A percentile compares a stretch with the other conserved stretches of the same genome.
Conservation (phyloP, 1,140 invertebrate species). For the Cydia strobilella region DNA sequence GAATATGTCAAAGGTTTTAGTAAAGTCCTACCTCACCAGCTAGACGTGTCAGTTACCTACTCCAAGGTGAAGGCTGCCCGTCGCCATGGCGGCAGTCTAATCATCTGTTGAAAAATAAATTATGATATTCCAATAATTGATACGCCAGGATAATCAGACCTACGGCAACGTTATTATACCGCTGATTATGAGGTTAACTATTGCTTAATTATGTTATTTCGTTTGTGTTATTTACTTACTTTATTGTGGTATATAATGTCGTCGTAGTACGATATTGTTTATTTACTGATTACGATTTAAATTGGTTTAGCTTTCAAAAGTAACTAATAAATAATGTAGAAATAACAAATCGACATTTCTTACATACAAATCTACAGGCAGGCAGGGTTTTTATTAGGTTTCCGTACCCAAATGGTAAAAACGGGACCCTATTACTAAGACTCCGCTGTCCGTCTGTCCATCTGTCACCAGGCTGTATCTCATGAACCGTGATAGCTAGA, state of each 20-base stretch:
- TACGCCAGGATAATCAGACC: not conserved
- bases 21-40: slow-evolving; percentile 38
- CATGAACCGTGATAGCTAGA: too few relatives aligned
- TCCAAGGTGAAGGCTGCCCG: slow-evolving; percentile 54
- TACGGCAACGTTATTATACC: not conserved
- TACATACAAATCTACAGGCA: not conserved
- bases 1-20: slow-evolving; percentile 27
- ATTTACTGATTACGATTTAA: not conserved
- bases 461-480: too few relatives aligned
- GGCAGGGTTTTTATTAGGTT: too few relatives aligned
- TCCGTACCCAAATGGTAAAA: too few relatives aligned
- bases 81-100: slow-evolving; percentile 31
- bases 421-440: too few relatives aligned
- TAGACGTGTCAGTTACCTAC: slow-evolving; percentile 51
- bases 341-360: not conserved
- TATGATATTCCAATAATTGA: not conserved
- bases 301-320: not conserved
- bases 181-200: not conserved
- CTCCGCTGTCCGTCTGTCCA: too few relatives aligned
- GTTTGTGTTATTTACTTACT: not conserved
- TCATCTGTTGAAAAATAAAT: slow-evolving; percentile 15
- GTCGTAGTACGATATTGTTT: slow-evolving; percentile 13
- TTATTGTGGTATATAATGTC: not conserved
- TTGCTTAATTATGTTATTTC: not conserved
- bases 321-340: not conserved